A percentile compares a stretch with the other conserved stretches of the same genome.
phyloP scores from a whole-genome alignment of 2,797 vertebrate genomes.

The Sciaenops ocellatus region DNA sequence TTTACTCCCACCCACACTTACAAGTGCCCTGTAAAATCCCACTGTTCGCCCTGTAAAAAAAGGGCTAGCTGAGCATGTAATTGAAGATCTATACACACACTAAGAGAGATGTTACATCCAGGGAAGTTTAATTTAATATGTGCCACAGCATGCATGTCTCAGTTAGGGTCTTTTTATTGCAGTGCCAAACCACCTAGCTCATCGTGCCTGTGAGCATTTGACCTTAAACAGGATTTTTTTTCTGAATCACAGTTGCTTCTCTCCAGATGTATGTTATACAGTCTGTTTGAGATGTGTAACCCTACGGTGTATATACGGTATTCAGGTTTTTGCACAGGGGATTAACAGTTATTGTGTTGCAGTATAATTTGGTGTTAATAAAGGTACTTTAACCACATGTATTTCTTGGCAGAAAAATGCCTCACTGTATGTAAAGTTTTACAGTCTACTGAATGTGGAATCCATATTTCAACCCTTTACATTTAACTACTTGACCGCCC shows the following conservation, averaged over 20 bases:
- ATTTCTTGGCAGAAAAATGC: not conserved
- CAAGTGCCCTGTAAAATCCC: not conserved
- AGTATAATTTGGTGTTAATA: not conserved
- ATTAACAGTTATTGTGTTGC: not conserved
- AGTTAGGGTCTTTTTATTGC: not conserved
- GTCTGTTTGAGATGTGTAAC: not conserved
- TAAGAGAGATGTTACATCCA: constrained; percentile 5
- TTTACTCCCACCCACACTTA: too few species aligned
- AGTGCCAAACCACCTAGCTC: not conserved
- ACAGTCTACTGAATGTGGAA: not conserved
- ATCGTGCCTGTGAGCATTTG: not conserved
- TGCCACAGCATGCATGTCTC: not conserved
- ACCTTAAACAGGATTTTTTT: constrained; percentile 1
- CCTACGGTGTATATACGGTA: too few species aligned
- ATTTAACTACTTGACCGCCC: not conserved
- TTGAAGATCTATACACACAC: not conserved
- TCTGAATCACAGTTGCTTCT: not conserved
- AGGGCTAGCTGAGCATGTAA: not conserved
- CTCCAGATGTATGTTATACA: not conserved
- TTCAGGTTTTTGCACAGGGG: too few species aligned
- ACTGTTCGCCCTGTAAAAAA: not conserved
- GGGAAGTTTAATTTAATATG: not conserved
- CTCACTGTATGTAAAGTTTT: not conserved
- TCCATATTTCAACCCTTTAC: not conserved
- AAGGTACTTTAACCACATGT: not conserved